These are phyloP conservation scores for Melanocharis versteri DNA, from an alignment of 2,113 vertebrate genomes.

Conservation along the genomic window DNA sequence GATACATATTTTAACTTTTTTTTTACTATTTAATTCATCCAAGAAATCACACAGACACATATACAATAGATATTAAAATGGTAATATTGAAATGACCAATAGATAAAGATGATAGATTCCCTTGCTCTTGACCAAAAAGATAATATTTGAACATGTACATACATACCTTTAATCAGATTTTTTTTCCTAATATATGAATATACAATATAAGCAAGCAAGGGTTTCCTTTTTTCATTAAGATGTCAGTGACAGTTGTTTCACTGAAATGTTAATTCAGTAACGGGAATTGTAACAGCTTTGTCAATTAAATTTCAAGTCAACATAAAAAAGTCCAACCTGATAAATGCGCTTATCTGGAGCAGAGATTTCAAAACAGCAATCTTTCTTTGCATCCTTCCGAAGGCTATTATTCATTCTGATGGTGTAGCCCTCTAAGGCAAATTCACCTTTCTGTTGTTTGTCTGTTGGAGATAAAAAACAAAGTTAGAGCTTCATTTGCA, in stretches of 20 bases:
- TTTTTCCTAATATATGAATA: conserved; percentile 40
- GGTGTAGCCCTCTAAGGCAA: conserved; percentile 87
- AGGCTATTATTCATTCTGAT: conserved; percentile 90
- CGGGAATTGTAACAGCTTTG: conserved; percentile 71
- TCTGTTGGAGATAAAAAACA: conserved; percentile 79
- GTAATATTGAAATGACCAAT: conserved; percentile 48
- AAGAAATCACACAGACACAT: conserved; percentile 57
- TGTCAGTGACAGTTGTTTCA: conserved; percentile 65
- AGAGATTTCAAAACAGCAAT: conserved; percentile 95
- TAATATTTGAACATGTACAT: conserved; percentile 58
- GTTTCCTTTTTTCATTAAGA: conserved; percentile 42
- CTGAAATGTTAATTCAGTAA: conserved; percentile 72
- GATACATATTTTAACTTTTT: conserved; percentile 60
- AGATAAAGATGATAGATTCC: conserved; percentile 67
- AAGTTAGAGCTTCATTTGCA: conserved; percentile 69
- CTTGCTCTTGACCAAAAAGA: conserved; percentile 55
- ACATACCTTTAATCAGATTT: conserved; percentile 6
- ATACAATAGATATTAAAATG: conserved; percentile 67
- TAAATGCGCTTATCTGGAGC: conserved; percentile 94
- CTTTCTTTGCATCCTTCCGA: conserved; percentile 92
- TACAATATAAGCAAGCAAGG: conserved; percentile 22
- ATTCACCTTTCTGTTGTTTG: conserved; percentile 98
- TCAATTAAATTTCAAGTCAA: conserved; percentile 76
- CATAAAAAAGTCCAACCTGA: conserved; percentile 82
- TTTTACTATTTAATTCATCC: conserved; percentile 60